Evolutionary conservation across 2,797 vertebrate genomes (phyloP).

Genomic region (Staurois parvus): DNA sequence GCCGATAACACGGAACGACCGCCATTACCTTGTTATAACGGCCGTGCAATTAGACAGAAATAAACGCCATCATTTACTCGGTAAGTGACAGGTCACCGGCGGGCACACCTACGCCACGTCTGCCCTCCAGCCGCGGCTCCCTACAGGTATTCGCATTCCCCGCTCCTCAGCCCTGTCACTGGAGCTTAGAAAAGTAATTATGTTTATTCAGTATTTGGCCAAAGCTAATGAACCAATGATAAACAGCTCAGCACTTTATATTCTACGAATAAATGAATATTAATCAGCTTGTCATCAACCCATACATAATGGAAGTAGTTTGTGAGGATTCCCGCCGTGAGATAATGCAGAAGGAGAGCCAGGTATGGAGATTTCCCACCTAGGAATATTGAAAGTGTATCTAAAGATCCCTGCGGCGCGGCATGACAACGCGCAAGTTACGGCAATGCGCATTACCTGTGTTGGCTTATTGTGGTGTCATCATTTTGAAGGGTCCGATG

Average conservation of each 20-base stretch:
- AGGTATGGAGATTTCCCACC: not conserved
- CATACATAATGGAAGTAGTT: not conserved
- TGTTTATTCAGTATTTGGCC: constrained; percentile 74
- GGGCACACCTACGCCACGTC: not conserved
- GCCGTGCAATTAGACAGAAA: not conserved
- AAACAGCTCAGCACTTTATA: constrained; percentile 74
- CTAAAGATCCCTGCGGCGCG: too few relatives aligned
- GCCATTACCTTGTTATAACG: not conserved
- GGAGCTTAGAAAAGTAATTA: constrained; percentile 72
- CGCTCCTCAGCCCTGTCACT: constrained; percentile 65
- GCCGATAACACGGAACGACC: not conserved
- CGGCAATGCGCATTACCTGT: too few relatives aligned
- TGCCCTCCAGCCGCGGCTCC: not conserved
- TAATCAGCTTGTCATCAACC: constrained; percentile 73
- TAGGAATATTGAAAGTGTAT: not conserved
- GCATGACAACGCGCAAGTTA: too few relatives aligned
- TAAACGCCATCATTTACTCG: not conserved
- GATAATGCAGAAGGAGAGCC: too few relatives aligned
- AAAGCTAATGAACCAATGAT: constrained; percentile 75
- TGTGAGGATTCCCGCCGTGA: not conserved
- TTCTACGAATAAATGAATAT: constrained; percentile 74
- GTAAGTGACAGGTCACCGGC: not conserved
- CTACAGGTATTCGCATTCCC: constrained; percentile 37
- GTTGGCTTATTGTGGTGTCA: too few relatives aligned
- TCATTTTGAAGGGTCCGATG: too few relatives aligned